Evolutionary conservation across 2,888 invertebrate species (phyloP), one percentile per base, ranked within the genome.

Genomic region (Acrocyrtus sp.): DNA sequence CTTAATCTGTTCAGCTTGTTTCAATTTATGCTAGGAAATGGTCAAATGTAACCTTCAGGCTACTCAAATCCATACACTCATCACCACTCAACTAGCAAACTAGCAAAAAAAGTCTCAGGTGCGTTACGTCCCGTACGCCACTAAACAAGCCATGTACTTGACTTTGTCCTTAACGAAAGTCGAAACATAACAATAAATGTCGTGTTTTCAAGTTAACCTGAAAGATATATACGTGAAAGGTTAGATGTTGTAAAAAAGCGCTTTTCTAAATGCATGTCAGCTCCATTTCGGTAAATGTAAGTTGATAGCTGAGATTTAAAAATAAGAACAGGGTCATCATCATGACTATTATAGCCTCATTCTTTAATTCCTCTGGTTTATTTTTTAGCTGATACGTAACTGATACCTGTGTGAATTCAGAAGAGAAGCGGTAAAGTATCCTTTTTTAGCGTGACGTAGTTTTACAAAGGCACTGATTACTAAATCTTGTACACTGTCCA

Each of bases 151-250:
- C n/a, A n/a, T n/a, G n/a, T n/a, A n/a, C n/a, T n/a, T n/a, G n/a
- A n/a, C n/a, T n/a, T n/a, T n/a, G n/a, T n/a, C 34, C 12, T 34
- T 34, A 8, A 8, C 34, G 6, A 34, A 12, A 34, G 34, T 68
- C 57, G n/a, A 41, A 43, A 56, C 26, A 58, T 53, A 69, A 62
- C 60, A 68, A 68, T 68, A 68, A 69, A 61, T 62, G 69, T 69
- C 69, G 56, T 62, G 69, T 62, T 56, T 6, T 26, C 22, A 48
- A 34, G 21, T 3, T 34, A 17, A 48, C 45, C 51, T 53, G 57
- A 47, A 67, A 67, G 51, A 58, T 57, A 54, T 61, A 53, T 66
- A 22, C 53, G 17, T 21, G 29, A 15, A 41, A 41, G 39, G n/a
- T 34, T 12, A 34, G 12, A n/a, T n/a, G n/a, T n/a, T n/a, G n/a